These are phyloP conservation scores for Limulus polyphemus DNA, from an alignment of 2,888 invertebrate genomes.

Conservation along the genomic window DNA sequence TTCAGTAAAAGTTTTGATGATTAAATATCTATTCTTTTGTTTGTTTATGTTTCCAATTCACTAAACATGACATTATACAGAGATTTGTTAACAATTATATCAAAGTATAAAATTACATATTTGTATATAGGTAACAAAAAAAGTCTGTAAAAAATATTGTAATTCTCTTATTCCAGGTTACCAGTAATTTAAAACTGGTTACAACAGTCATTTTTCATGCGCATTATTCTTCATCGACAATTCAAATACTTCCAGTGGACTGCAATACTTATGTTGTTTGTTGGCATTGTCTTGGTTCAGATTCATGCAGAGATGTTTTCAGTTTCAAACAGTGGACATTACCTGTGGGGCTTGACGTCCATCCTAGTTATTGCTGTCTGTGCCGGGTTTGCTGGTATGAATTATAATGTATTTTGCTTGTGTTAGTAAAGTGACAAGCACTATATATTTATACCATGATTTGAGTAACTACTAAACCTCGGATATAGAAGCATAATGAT, in stretches of 20 bases:
- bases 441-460: too few relatives aligned
- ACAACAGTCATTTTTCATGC: constrained; percentile 36
- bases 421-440: too few relatives aligned
- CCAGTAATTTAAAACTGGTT: constrained; percentile 35
- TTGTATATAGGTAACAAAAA: too few relatives aligned
- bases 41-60: too few relatives aligned
- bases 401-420: too few relatives aligned
- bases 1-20: too few relatives aligned
- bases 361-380: constrained; percentile 34
- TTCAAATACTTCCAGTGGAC: constrained; percentile 32
- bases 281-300: constrained; percentile 34
- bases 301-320: constrained; percentile 12
- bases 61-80: too few relatives aligned
- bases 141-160: neutral
- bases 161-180: constrained; percentile 26
- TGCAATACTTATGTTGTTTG: constrained; percentile 32
- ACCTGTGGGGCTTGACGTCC: constrained; percentile 30
- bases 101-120: too few relatives aligned
- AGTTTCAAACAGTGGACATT: constrained; percentile 23
- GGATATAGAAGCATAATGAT: too few relatives aligned
- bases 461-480: too few relatives aligned
- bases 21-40: too few relatives aligned
- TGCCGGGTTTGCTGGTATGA: constrained; percentile 34
- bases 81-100: too few relatives aligned
- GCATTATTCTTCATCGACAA: constrained; percentile 31